Evolutionary conservation across 1,140 invertebrate species (phyloP), one percentile per base, ranked within the genome.

Genomic region (Dolichoris vasculosae): DNA sequence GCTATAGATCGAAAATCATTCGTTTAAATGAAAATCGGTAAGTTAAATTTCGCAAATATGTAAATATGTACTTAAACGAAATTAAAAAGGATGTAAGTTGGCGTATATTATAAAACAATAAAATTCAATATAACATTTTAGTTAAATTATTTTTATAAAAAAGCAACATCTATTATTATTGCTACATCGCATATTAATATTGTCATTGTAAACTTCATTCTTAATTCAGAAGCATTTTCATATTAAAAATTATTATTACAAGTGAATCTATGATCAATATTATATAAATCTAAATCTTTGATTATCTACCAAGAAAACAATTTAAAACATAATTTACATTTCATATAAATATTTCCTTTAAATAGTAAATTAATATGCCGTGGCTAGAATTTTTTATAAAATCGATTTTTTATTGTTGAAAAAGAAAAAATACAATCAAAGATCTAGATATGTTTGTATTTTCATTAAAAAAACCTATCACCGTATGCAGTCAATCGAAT

Each of bases 31-130:
- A 84, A 75, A 73, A 35, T 51, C 35, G 46, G n/a, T 32, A 23
- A 59, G 48, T 15, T 35, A 59, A 40, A 78, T 78, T 38, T 63
- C 26, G 59, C 55, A 48, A 20, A 69, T 46, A 17, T 84, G 84
- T 86, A 86, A 86, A 86, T 86, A 86, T 86, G 80, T 86, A 86
- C 80, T 86, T 86, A 86, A 86, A 86, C 15, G 23, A 78, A 86
- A 69, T 82, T 86, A 82, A 67, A 43, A 80, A 83, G 38, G 26
- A 77, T 69, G 30, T 86, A 86, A 82, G 59, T 64, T 17, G 30
- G 63, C 43, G 69, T 67, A 73, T 78, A 78, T 82, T 59, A n/a
- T 35, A 23, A 43, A 73, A 26, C 26, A 26, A 73, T n/a, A 43
- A 6, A 43, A 64, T 80, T 64, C 59, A 67, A 59, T 30, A 46